These are phyloP conservation scores for Ariopsis seemanni DNA, from an alignment of 2,113 vertebrate species.

Conservation along the genomic window DNA sequence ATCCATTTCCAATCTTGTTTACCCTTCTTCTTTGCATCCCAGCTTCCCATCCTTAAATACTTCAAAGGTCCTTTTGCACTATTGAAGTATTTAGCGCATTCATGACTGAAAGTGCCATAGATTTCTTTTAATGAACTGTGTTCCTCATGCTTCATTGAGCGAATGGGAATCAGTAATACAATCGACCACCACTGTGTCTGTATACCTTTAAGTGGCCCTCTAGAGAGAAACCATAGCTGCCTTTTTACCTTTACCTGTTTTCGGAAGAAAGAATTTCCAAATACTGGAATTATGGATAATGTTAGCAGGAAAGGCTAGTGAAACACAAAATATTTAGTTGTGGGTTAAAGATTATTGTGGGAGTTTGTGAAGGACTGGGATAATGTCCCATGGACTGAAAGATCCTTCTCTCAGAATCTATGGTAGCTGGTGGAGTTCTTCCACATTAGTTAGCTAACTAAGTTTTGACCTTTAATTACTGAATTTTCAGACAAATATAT, in stretches of 20 bases:
- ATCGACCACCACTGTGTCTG: conserved; percentile 64
- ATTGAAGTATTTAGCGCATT: conserved; percentile 51
- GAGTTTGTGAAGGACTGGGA: not conserved
- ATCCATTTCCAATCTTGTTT: not conserved
- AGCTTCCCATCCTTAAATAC: not conserved
- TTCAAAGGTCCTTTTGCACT: conserved; percentile 31
- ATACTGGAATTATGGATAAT: not conserved
- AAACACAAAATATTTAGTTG: not conserved
- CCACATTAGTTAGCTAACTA: not conserved
- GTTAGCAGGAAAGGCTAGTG: not conserved
- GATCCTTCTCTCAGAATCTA: not conserved
- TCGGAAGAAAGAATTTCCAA: not conserved
- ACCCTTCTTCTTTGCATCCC: not conserved
- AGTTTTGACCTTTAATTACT: not conserved
- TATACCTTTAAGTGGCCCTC: conserved; percentile 55
- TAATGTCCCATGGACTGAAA: not conserved
- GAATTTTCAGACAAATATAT: not conserved
- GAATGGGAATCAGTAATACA: conserved; percentile 59
- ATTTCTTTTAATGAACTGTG: conserved; percentile 69
- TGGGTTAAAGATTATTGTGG: not conserved
- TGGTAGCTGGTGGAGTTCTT: not conserved
- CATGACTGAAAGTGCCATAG: conserved; percentile 8
- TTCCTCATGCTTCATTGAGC: conserved; percentile 47
- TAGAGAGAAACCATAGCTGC: conserved; percentile 38
- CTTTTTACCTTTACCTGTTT: not conserved